Evolutionary conservation across 2,113 vertebrate species (phyloP), one percentile per base, ranked within the genome.

Genomic region (Euleptes europaea): DNA sequence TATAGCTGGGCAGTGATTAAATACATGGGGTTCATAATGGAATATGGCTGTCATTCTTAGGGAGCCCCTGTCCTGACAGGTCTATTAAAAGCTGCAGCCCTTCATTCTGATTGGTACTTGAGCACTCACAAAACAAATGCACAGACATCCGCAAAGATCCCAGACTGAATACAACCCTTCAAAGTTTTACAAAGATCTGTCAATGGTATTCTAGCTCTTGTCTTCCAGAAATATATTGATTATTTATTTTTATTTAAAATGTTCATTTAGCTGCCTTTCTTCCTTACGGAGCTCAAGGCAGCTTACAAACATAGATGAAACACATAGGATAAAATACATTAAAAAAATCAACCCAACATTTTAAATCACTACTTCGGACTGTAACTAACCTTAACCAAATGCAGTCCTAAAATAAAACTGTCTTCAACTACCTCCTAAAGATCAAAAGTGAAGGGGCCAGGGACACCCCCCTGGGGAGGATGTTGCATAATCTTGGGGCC

Each of bases 81-180:
- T 85, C 66, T 51, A 23, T 79, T 60, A 86, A 69, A 63, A 82
- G 63, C 51, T 69, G 26, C 54, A 47, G 14, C 84, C 88, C 89
- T 89, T 94, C 89, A 51, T 5, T 1, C 80, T 0, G 28, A 49
- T 87, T 85, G 81, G 35, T 80, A 91, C 90, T 87, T 33, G 72
- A 85, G 33, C 81, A 91, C 83, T 72, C 83, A 3, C 60, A 38
- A 15, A 88, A 33, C 0, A 44, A 73, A 38, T 31, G 31, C 19
- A 19, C 2, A 1, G 80, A 82, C 40, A 63, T 84, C 1, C 0
- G 74, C 74, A 60, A 51, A 0, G 26, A 2, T 26, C 0, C 0
- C 0, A 49, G 0, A 0, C 40, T 1, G 21, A 71, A 28, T 33
- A 0, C 0, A 35, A 3, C 21, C 9, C 77, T 88, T 73, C 40